These are phyloP conservation scores for Melanostigma gelatinosum DNA, from an alignment of 2,113 vertebrate genomes.

Conservation along the genomic window DNA sequence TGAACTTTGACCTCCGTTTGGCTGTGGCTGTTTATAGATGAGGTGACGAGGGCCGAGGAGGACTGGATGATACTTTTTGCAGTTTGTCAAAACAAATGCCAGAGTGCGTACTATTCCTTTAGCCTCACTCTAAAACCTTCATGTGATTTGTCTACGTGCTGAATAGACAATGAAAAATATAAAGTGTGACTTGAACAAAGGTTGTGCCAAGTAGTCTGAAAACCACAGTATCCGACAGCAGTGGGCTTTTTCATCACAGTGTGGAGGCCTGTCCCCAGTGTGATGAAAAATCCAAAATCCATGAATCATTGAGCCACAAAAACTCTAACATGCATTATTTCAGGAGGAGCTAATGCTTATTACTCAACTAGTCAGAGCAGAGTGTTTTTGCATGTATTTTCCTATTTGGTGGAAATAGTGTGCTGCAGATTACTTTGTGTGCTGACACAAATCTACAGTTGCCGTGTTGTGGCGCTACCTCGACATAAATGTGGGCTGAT, in stretches of 20 bases:
- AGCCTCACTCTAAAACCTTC: neutral
- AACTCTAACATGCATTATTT: neutral
- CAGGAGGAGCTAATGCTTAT: neutral
- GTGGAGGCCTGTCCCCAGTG: neutral
- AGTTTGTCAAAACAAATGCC: neutral
- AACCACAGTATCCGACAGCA: neutral
- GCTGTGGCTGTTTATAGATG: conserved; percentile 34
- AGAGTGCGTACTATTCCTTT: neutral
- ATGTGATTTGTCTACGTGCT: neutral
- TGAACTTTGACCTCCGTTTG: conserved; percentile 55
- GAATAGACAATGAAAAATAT: neutral
- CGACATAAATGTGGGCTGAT: neutral
- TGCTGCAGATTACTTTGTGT: neutral
- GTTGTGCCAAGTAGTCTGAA: neutral
- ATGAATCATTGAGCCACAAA: neutral
- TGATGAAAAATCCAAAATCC: neutral
- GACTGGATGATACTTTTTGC: conserved; percentile 2
- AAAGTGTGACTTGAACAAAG: neutral
- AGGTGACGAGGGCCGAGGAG: neutral
- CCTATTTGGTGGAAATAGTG: neutral
- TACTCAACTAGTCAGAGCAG: neutral
- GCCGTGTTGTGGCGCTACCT: neutral
- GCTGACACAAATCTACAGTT: conserved; percentile 1
- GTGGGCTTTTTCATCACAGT: neutral
- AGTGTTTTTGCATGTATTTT: neutral